Base-by-base conservation (phyloP, 2,888 invertebrate genomes). In the Isoperla grammatica region DNA sequence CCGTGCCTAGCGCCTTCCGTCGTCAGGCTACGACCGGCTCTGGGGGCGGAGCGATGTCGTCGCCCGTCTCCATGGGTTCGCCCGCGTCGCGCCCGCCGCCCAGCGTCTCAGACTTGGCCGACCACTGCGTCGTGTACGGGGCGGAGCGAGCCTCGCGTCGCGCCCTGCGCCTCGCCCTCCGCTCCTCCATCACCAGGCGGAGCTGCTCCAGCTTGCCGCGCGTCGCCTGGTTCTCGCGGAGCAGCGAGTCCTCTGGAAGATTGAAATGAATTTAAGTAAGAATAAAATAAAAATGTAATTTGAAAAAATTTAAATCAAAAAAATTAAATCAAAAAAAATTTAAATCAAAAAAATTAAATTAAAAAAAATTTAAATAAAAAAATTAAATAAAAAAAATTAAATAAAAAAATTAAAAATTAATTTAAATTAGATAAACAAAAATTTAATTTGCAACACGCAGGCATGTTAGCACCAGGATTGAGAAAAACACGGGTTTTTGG, bases 141-240 rank as follows among this genome's bases (percentile, higher is more conserved):
- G 72, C 64, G 17, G 67, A 66, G 13, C 71, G 64, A 23, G 70
- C 90, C 69, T 90, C 87, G 56, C 94, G 83, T 62, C 90, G 81
- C 65, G 91, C 79, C 67, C 76, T 75, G 48, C 82, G 74, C 45
- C 78, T 75, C 40, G 77, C 87, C 65, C 92, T 86, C 69, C 90
- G 83, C 73, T 95, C 91, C 68, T 92, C 92, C 90, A 95, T 90
- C 60, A 94, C 90, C 66, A 90, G 81, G 66, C 93, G 85, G 57
- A 95, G 78, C 65, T 90, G 90, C 70, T 92, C 89, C 74, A 95
- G 82, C 75, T 95, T 95, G 67, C 88, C 87, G 69, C 90, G 87
- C 6, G 90, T 88, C 68, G 88, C 88, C 67, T 83, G 82, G 71
- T 90, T 89, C 65, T 89, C 88, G 71, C 83, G 75, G 53, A 85